phyloP scores from a whole-genome alignment of 2,113 vertebrate species.

The Alaudala cheleensis region DNA sequence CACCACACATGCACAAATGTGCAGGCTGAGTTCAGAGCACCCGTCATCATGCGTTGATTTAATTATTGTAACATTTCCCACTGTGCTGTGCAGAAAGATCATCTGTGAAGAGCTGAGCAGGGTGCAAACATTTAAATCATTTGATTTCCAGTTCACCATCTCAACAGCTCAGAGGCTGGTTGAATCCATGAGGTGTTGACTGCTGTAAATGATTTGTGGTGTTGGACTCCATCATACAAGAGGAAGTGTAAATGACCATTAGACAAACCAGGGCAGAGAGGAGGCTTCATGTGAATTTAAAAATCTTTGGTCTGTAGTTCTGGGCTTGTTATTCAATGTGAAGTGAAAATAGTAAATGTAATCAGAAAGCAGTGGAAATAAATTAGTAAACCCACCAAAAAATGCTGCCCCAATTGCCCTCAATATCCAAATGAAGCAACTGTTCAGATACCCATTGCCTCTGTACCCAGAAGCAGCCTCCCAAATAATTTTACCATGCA shows the following conservation, averaged over 20 bases:
- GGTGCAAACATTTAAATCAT: slow-evolving; percentile 20
- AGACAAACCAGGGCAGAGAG: not conserved
- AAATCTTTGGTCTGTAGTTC: not conserved
- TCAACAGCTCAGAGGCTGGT: not conserved
- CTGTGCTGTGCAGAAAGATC: not conserved
- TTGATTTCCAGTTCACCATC: not conserved
- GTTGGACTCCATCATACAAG: not conserved
- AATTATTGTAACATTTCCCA: slow-evolving; percentile 29
- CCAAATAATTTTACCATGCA: not conserved
- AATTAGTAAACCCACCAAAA: not conserved
- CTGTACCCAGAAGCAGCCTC: not conserved
- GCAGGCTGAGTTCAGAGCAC: not conserved
- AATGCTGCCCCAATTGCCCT: not conserved
- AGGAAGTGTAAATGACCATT: not conserved
- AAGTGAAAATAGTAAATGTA: not conserved
- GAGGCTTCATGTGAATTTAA: not conserved
- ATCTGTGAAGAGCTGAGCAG: not conserved
- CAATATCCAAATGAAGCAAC: not conserved
- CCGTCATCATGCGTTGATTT: not conserved
- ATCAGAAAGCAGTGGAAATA: not conserved
- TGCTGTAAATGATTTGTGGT: not conserved
- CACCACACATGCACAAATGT: not conserved
- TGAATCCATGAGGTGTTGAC: not conserved
- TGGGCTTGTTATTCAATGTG: not conserved
- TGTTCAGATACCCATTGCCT: not conserved